phyloP scores from a whole-genome alignment of 2,888 invertebrate species.

The Tuberolachnus salignus region DNA sequence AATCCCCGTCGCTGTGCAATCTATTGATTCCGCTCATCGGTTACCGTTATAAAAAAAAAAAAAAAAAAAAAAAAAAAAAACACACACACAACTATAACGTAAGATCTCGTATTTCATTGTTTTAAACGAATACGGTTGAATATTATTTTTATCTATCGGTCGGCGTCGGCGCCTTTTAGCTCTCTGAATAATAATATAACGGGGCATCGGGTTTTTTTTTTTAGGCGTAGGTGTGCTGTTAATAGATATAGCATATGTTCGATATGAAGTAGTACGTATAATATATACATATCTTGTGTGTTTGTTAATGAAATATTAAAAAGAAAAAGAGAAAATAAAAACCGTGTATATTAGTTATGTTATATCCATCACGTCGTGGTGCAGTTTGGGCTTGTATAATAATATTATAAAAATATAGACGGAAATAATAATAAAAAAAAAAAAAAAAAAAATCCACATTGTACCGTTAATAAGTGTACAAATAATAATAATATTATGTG shows the following conservation, averaged over 20 bases:
- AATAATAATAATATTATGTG: background rate
- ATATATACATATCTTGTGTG: background rate
- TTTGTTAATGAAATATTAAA: conserved; percentile 11
- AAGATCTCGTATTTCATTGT: background rate
- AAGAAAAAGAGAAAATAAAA: background rate
- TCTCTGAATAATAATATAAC: background rate
- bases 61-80: no score
- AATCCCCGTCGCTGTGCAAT: background rate
- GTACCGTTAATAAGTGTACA: background rate
- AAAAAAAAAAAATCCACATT: background rate
- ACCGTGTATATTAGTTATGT: background rate
- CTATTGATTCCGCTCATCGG: background rate
- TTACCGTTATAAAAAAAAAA: background rate
- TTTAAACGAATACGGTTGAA: background rate
- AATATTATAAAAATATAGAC: background rate
- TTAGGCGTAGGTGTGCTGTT: background rate
- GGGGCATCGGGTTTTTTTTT: background rate
- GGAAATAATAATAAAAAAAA: background rate
- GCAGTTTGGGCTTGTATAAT: no score
- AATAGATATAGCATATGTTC: conserved; percentile 1
- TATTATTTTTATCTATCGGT: background rate
- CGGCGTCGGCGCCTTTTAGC: background rate
- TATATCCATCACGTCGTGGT: no score
- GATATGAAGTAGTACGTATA: background rate
- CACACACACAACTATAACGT: no score